Percentiles rank a stretch among this genome's conserved stretches.
phyloP scores from a whole-genome alignment of 2,888 invertebrate species.

The Entomobrya proxima region DNA sequence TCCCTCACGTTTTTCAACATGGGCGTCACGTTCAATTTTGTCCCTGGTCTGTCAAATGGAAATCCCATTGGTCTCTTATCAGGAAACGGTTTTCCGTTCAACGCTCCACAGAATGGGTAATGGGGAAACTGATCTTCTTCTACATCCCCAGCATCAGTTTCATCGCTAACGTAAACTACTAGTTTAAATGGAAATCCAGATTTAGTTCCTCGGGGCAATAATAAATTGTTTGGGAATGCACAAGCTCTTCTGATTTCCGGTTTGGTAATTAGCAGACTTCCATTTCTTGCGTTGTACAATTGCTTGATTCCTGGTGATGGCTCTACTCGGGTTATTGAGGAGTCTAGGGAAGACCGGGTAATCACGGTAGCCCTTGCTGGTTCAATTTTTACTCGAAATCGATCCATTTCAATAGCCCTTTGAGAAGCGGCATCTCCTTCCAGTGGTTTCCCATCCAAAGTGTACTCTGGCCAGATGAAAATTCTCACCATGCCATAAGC shows the following conservation, averaged over 20 bases:
- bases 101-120: conserved; percentile 32
- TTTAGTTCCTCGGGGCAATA: conserved; percentile 29
- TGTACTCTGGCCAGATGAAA: conserved; percentile 30
- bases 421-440: background rate
- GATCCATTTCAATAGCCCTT: conserved; percentile 41
- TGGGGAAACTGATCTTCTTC: conserved; percentile 8
- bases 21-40: background rate
- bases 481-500: conserved; percentile 44
- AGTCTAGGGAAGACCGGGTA: background rate
- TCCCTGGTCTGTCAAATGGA: conserved; percentile 43
- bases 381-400: conserved; percentile 16
- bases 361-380: background rate
- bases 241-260: conserved; percentile 25
- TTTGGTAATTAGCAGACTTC: background rate
- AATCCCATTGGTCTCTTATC: conserved; percentile 37
- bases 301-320: conserved; percentile 4
- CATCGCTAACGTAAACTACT: conserved; percentile 18
- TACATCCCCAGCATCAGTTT: background rate
- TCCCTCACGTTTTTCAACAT: conserved; percentile 16
- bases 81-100: conserved; percentile 17
- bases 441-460: conserved; percentile 1
- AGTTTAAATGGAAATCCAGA: conserved; percentile 27
- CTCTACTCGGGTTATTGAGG: background rate
- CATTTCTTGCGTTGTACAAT: background rate
- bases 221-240: conserved; percentile 40